Percentiles rank a stretch among this genome's conserved stretches.
These are phyloP conservation scores for Gallinago paraguaiae DNA, from an alignment of 2,113 vertebrate genomes.

Conservation along the genomic window DNA sequence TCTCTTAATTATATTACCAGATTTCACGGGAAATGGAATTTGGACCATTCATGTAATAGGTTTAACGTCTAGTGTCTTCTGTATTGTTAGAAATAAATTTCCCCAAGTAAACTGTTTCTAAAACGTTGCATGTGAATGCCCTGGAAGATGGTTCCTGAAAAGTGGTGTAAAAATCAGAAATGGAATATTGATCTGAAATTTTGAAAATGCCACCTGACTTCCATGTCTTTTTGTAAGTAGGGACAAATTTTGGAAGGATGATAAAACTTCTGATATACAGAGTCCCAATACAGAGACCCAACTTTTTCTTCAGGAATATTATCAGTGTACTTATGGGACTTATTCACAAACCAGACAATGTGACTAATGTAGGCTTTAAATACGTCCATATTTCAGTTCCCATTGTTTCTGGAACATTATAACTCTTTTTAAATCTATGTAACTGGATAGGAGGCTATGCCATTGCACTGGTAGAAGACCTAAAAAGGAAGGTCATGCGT, in stretches of 20 bases:
- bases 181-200: not conserved
- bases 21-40: not conserved
- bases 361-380: not conserved
- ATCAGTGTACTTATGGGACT: not conserved
- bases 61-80: not conserved
- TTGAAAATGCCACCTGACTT: not conserved
- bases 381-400: not conserved
- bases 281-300: not conserved
- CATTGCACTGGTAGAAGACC: not conserved
- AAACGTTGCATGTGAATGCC: not conserved
- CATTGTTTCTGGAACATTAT: not conserved
- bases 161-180: not conserved
- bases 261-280: not conserved
- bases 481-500: not conserved
- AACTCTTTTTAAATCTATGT: not conserved
- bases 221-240: not conserved
- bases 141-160: not conserved
- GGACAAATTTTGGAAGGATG: not conserved
- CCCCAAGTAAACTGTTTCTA: not conserved
- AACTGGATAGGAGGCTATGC: not conserved
- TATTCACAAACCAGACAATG: not conserved
- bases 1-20: not conserved
- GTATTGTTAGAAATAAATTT: not conserved
- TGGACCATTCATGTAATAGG: not conserved
- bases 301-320: not conserved